A percentile compares a stretch with the other conserved stretches of the same genome.
These are phyloP conservation scores for Natator depressus DNA, from an alignment of 2,113 vertebrate species.

Conservation along the genomic window DNA sequence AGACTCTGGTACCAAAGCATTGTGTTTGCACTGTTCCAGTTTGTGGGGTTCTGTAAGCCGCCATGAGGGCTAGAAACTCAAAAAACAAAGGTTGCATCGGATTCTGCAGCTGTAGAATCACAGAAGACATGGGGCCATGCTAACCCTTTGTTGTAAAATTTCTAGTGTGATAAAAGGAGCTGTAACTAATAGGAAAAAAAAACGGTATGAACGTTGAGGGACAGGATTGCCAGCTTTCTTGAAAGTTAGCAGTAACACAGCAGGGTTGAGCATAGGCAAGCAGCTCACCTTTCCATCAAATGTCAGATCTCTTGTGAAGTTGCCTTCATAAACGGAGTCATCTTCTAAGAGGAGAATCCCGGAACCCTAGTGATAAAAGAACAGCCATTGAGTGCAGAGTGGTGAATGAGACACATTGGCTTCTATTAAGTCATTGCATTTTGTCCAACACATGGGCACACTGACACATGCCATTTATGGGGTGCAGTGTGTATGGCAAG, in stretches of 20 bases:
- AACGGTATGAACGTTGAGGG: accelerated
- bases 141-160: neutral
- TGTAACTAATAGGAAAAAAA: accelerated
- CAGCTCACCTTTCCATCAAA: slow-evolving; percentile 78
- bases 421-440: neutral
- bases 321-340: slow-evolving; percentile 78
- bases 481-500: accelerated
- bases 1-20: neutral
- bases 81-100: neutral
- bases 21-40: neutral
- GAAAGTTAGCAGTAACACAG: neutral
- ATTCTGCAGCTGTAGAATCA: neutral
- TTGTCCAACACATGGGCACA: neutral
- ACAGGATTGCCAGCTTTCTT: neutral
- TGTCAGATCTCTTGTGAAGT: slow-evolving; percentile 72
- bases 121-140: neutral
- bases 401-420: accelerated
- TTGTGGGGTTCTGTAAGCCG: neutral
- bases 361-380: slow-evolving; percentile 65
- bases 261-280: neutral
- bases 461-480: accelerated
- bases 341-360: slow-evolving; percentile 81
- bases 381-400: neutral
- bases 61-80: neutral
- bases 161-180: neutral